Evolutionary conservation across 2,888 invertebrate species (phyloP).

Genomic region (Heliconius ismenius): DNA sequence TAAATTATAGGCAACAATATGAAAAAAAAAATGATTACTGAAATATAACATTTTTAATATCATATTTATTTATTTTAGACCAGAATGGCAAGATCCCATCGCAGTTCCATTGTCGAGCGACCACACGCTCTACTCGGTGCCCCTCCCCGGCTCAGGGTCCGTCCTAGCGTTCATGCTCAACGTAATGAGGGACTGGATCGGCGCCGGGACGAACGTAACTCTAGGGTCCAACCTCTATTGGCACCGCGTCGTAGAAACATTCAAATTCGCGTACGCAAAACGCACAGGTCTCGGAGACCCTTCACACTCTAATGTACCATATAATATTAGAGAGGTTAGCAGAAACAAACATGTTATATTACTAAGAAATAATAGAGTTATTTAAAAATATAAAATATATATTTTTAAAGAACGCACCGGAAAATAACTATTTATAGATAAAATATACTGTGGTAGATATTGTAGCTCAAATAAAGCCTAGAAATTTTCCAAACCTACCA

Average conservation of each 20-base stretch:
- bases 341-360: not conserved
- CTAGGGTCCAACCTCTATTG: conserved; percentile 75
- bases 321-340: conserved; percentile 16
- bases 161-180: conserved; percentile 91
- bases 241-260: conserved; percentile 93
- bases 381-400: no score
- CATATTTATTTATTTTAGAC: conserved; percentile 61
- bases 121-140: conserved; percentile 87
- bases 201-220: conserved; percentile 64
- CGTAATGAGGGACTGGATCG: conserved; percentile 84
- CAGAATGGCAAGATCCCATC: conserved; percentile 85
- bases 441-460: no score
- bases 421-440: no score
- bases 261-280: conserved; percentile 95
- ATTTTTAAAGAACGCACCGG: no score
- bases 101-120: conserved; percentile 81
- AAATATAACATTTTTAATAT: not conserved
- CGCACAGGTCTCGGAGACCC: conserved; percentile 92
- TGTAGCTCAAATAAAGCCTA: no score
- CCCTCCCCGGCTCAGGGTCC: conserved; percentile 92
- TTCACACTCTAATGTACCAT: conserved; percentile 56
- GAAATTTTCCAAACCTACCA: no score
- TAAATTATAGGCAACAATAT: no score
- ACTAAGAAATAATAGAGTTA: not conserved
- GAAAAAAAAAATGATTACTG: no score